Conservation (phyloP, 2,113 vertebrate species). For the Oriolus oriolus region DNA sequence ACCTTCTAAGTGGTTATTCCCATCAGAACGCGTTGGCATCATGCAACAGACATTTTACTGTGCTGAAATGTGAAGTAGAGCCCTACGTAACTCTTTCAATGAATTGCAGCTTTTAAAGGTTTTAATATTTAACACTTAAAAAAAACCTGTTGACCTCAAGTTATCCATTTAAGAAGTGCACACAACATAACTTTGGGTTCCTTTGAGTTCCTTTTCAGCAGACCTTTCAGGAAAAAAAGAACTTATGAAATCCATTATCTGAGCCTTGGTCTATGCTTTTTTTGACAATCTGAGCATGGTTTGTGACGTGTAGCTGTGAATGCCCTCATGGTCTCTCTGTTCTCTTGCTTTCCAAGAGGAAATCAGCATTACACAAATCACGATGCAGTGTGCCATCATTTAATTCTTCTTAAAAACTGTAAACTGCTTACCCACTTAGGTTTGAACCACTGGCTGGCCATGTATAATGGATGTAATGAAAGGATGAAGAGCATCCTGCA, state of each 20-base stretch:
- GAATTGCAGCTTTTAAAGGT: neutral
- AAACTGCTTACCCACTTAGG: neutral
- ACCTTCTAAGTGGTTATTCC: neutral
- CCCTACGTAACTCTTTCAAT: neutral
- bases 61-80: neutral
- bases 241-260: neutral
- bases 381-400: neutral
- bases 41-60: neutral
- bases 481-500: neutral
- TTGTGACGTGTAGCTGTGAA: neutral
- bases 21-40: neutral
- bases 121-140: constrained; percentile 7
- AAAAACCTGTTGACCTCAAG: neutral
- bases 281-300: neutral
- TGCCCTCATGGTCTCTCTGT: neutral
- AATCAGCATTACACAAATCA: neutral
- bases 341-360: neutral
- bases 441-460: neutral
- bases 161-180: neutral
- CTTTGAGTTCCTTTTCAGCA: neutral
- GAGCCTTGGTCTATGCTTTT: neutral
- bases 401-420: neutral
- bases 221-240: neutral
- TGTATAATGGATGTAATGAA: neutral
- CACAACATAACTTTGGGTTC: neutral